Conservation (phyloP, 2,113 vertebrate genomes). For the Caracal caracal region DNA sequence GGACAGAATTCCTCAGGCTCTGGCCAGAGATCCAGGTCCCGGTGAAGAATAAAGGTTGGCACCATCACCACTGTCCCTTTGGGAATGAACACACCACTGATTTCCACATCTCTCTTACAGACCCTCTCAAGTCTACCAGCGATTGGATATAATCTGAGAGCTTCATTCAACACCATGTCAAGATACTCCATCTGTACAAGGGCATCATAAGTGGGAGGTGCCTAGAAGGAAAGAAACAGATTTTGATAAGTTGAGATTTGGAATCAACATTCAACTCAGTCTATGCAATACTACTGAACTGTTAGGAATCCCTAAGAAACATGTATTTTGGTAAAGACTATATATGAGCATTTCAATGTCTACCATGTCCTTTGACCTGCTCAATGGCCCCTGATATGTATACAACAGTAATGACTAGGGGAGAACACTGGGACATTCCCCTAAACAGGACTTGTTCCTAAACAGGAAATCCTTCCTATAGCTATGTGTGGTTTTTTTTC, state of each 20-base stretch:
- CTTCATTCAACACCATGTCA: conserved; percentile 90
- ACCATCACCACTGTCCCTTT: conserved; percentile 84
- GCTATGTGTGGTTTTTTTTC: background rate
- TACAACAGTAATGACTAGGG: background rate
- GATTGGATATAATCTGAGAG: conserved; percentile 85
- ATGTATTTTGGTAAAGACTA: background rate
- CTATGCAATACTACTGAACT: background rate
- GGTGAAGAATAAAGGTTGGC: conserved; percentile 85
- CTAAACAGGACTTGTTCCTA: background rate
- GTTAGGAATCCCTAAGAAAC: background rate
- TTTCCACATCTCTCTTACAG: conserved; percentile 89
- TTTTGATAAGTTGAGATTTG: background rate
- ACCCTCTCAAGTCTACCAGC: conserved; percentile 84
- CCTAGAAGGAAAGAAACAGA: conserved; percentile 71
- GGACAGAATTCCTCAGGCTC: conserved; percentile 90
- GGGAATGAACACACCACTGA: conserved; percentile 88
- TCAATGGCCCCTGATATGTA: background rate
- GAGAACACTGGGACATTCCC: background rate
- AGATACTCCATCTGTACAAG: conserved; percentile 91
- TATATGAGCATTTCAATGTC: background rate
- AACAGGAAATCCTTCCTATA: background rate
- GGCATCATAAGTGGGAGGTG: conserved; percentile 80
- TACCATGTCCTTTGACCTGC: background rate
- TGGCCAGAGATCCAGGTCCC: conserved; percentile 84
- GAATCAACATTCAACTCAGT: background rate